These are phyloP conservation scores for Semicossyphus pulcher DNA, from an alignment of 2,113 vertebrate genomes.

Conservation along the genomic window DNA sequence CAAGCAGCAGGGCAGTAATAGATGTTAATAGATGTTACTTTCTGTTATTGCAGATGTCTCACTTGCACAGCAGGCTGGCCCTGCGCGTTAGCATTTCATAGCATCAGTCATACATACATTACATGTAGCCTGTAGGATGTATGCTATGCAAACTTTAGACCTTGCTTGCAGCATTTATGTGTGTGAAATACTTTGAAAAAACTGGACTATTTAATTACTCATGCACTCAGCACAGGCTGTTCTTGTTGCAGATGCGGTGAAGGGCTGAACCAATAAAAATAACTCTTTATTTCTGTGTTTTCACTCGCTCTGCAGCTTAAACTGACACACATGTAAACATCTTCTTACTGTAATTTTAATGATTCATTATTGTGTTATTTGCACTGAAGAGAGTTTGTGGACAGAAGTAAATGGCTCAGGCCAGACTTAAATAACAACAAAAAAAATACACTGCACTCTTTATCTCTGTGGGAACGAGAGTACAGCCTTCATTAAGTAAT, in stretches of 20 bases:
- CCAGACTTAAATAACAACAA: neutral
- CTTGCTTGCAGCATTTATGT: neutral
- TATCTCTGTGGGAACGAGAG: neutral
- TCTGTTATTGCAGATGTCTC: conserved; percentile 8
- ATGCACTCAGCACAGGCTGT: conserved; percentile 4
- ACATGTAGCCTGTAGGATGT: conserved; percentile 5
- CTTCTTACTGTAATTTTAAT: neutral
- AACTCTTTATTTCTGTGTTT: conserved; percentile 40
- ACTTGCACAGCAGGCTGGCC: conserved; percentile 59
- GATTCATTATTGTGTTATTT: neutral
- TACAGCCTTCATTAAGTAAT: conserved; percentile 15
- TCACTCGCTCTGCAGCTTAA: conserved; percentile 29
- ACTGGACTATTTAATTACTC: conserved; percentile 30
- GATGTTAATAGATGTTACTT: conserved; percentile 14
- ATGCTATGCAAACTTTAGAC: neutral
- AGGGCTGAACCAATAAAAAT: conserved; percentile 62
- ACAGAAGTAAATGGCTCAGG: neutral
- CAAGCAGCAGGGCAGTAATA: conserved; percentile 18
- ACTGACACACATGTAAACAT: conserved; percentile 13
- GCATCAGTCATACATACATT: neutral
- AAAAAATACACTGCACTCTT: neutral
- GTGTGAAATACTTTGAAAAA: conserved; percentile 8
- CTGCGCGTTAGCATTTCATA: conserved; percentile 40
- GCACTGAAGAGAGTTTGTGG: conserved; percentile 1
- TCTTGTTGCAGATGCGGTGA: conserved; percentile 25